phyloP scores from a whole-genome alignment of 2,888 invertebrate genomes.

The Acrocera orbiculus region DNA sequence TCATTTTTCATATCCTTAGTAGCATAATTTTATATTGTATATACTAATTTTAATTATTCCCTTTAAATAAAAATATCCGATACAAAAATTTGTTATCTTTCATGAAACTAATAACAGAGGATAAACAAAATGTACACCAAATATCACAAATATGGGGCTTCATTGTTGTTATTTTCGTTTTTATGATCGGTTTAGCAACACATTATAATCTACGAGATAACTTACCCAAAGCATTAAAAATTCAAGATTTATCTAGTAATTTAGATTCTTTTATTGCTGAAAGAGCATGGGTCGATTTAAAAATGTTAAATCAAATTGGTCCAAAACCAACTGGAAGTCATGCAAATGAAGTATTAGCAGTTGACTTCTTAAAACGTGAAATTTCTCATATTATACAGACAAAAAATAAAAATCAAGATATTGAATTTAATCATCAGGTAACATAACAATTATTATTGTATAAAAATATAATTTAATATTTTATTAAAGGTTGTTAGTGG shows the following conservation, averaged over 20 bases:
- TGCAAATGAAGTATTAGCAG: constrained; percentile 59
- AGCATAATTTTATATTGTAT: too few species aligned
- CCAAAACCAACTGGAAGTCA: constrained; percentile 54
- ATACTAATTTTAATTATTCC: too few species aligned
- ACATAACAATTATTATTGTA: not conserved
- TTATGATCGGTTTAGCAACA: constrained; percentile 15
- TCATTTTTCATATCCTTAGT: too few species aligned
- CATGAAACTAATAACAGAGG: too few species aligned
- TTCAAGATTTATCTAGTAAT: constrained; percentile 16
- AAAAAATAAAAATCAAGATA: constrained; percentile 36
- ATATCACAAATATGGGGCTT: constrained; percentile 18
- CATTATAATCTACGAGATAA: constrained; percentile 18
- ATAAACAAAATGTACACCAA: constrained; percentile 20
- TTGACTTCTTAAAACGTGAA: constrained; percentile 40
- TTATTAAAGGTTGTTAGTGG: constrained; percentile 38
- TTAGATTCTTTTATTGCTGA: constrained; percentile 39
- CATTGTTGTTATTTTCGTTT: constrained; percentile 12
- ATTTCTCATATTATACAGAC: constrained; percentile 34
- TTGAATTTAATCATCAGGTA: constrained; percentile 49
- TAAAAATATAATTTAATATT: not conserved
- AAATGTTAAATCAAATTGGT: constrained; percentile 42
- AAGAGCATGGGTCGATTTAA: constrained; percentile 45
- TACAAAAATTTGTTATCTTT: too few species aligned
- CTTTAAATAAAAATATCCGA: too few species aligned
- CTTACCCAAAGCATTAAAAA: constrained; percentile 17